These are phyloP conservation scores for Parapristionchus giblindavisi DNA, from an alignment of 2,888 invertebrate species.

Conservation along the genomic window DNA sequence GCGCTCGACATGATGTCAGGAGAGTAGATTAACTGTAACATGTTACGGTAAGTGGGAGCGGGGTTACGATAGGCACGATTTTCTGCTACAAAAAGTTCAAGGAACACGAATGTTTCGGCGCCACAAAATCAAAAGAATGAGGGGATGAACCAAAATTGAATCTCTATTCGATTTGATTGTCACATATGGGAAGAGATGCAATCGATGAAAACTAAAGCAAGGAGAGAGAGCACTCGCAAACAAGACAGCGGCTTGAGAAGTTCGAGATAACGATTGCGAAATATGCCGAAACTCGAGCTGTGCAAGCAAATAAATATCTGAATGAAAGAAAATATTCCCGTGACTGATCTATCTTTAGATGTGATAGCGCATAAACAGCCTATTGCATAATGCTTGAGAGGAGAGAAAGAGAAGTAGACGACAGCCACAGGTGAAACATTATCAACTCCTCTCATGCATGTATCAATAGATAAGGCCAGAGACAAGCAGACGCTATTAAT, in stretches of 20 bases:
- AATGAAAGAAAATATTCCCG: too few relatives aligned
- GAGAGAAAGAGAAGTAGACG: too few relatives aligned
- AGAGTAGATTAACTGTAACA: conserved; percentile 27
- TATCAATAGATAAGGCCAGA: too few relatives aligned
- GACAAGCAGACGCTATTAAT: too few relatives aligned
- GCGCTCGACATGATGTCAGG: conserved; percentile 51
- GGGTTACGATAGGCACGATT: not conserved
- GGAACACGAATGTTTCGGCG: not conserved
- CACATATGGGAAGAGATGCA: not conserved
- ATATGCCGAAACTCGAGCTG: too few relatives aligned
- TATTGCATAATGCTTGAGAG: too few relatives aligned
- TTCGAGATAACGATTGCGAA: too few relatives aligned
- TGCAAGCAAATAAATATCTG: too few relatives aligned
- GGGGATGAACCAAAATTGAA: not conserved
- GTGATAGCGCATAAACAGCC: too few relatives aligned
- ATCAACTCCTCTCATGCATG: too few relatives aligned
- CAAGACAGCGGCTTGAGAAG: not conserved
- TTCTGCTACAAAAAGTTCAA: conserved; percentile 6
- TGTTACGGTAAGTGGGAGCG: not conserved
- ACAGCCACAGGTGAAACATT: too few relatives aligned
- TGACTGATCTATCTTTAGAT: too few relatives aligned
- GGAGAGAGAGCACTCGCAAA: not conserved
- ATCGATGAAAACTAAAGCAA: not conserved
- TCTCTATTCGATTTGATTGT: not conserved
- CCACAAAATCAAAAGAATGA: not conserved